Evolutionary conservation across 1,140 invertebrate genomes (phyloP), one percentile per base, ranked within the genome.

Genomic region (Macrotrachela quadricornifera): DNA sequence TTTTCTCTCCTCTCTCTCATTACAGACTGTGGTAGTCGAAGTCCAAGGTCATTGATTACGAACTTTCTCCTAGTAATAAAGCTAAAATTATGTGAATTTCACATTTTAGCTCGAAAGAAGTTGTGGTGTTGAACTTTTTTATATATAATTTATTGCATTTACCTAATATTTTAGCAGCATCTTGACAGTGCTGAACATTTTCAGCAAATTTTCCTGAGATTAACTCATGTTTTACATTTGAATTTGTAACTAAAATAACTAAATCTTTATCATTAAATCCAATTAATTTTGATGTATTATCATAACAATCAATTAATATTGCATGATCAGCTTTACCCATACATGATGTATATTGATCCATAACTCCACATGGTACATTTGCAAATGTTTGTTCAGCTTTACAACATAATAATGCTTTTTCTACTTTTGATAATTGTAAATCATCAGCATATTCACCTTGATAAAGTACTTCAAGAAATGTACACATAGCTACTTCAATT

Each of bases 301-400:
- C 21, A 30, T 30, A 8, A 30, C 85, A 92, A 62, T 92, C 86
- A 46, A 91, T 79, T 6, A 90, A 73, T 3, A 91, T 69, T 1
- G 82, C 83, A 61, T 81, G 75, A 56, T 77, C 77, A 60, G 79
- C 74, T 65, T 79, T 74, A 0, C 78, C 86, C 77, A 86, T 78
- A 0, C 80, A 75, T 3, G 83, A 83, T 56, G 90, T 82, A 62
- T 86, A 86, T 65, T 92, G 86, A 68, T 94, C 87, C 87, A 94
- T 92, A 56, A 91, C 86, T 1, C 87, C 87, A 67, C 87, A 94
- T 6, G 86, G 86, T 67, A 87, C 80, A 4, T 77, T 77, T 10
- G 84, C 83, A 70, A 81, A 92, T 41, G 83, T 77, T 64, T 91
- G 83, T 63, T 92, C 87, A 0, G 85, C 86, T 60, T 79, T 80